Conservation (phyloP, 2,113 vertebrate species). For the Toxostoma redivivum region DNA sequence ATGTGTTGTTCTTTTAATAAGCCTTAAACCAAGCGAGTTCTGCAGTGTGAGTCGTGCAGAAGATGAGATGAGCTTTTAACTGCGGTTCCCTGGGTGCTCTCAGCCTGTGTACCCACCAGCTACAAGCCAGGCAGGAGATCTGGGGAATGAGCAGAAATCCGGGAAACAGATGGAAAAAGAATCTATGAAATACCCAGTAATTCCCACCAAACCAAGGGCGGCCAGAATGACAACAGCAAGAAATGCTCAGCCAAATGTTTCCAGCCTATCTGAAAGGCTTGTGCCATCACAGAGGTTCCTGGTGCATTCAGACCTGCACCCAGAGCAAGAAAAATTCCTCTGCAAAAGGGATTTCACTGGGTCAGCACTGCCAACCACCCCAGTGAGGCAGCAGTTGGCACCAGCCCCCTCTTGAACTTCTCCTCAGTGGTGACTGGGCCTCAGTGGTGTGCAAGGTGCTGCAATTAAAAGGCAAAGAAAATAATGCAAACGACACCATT, state of each 20-base stretch:
- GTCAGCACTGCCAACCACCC: not conserved
- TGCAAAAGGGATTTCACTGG: not conserved
- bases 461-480: not conserved
- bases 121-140: not conserved
- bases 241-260: not conserved
- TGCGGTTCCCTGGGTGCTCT: not conserved
- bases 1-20: not conserved
- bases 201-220: not conserved
- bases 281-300: not conserved
- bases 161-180: conserved; percentile 12
- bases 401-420: not conserved
- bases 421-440: rapidly evolving
- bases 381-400: not conserved
- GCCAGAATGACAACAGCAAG: not conserved
- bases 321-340: not conserved
- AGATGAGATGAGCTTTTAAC: conserved; percentile 1
- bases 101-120: not conserved
- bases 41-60: not conserved
- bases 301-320: not conserved
- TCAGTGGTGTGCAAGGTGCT: not conserved
- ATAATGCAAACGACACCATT: not conserved
- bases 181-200: not conserved
- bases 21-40: not conserved
- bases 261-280: not conserved
- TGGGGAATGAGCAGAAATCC: not conserved